Evolutionary conservation across 2,888 invertebrate genomes (phyloP).

Genomic region (Allacma fusca): DNA sequence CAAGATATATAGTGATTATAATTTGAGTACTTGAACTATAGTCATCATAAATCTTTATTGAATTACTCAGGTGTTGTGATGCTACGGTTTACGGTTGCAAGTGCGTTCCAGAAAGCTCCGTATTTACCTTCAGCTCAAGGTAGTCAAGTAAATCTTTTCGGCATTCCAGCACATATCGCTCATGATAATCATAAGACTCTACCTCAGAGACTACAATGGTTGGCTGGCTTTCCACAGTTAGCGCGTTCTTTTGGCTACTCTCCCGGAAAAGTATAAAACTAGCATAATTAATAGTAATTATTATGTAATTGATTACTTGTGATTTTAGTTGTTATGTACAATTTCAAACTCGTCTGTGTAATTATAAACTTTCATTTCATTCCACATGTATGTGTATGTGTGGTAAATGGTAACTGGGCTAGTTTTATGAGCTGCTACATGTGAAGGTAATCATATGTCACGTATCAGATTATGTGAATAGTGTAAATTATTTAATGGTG

Average conservation of each 20-base stretch:
- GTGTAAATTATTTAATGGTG: slow-evolving; percentile 16
- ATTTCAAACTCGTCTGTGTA: not conserved
- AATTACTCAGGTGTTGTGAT: slow-evolving; percentile 58
- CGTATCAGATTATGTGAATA: not conserved
- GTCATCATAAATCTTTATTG: not conserved
- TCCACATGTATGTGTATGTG: not conserved
- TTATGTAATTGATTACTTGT: not conserved
- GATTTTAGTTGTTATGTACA: slow-evolving; percentile 16
- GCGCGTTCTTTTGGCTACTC: slow-evolving; percentile 54
- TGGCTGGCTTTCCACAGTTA: slow-evolving; percentile 56
- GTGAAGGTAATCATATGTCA: not conserved
- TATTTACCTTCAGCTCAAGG: slow-evolving; percentile 39
- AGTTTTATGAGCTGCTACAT: not conserved
- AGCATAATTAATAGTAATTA: not conserved
- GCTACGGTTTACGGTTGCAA: slow-evolving; percentile 60
- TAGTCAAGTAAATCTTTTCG: slow-evolving; percentile 51
- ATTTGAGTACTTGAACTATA: too few relatives aligned
- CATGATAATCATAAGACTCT: slow-evolving; percentile 53
- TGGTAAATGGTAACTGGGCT: slow-evolving; percentile 1
- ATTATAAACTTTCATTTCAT: not conserved
- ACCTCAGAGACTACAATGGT: slow-evolving; percentile 59
- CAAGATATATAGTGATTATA: too few relatives aligned
- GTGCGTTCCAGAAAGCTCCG: slow-evolving; percentile 56
- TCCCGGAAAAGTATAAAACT: slow-evolving; percentile 13
- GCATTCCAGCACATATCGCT: slow-evolving; percentile 37